These are phyloP conservation scores for Gallinago stenura DNA, from an alignment of 2,797 vertebrate species.

Conservation along the genomic window DNA sequence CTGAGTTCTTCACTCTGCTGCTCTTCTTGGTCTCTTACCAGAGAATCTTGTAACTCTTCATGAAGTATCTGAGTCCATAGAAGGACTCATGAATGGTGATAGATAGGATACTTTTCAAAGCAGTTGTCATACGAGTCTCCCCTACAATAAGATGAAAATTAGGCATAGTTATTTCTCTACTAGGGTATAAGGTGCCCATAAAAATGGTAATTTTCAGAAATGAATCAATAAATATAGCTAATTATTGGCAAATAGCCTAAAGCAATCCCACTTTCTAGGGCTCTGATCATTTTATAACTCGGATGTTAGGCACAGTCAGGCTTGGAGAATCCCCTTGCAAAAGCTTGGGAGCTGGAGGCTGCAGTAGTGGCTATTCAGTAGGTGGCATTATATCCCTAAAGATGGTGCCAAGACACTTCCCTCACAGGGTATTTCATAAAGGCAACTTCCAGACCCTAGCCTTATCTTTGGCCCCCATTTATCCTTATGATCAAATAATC, in stretches of 20 bases:
- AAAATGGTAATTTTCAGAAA: neutral
- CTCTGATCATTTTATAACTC: neutral
- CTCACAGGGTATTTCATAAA: neutral
- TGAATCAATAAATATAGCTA: neutral
- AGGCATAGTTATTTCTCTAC: neutral
- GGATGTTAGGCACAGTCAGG: neutral
- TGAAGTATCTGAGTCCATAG: neutral
- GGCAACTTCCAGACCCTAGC: neutral
- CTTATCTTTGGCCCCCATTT: neutral
- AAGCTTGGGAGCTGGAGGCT: neutral
- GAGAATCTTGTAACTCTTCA: neutral
- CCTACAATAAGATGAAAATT: neutral
- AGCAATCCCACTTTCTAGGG: neutral
- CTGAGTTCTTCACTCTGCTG: neutral
- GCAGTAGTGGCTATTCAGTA: slow-evolving; percentile 36
- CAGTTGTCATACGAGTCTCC: fast-evolving
- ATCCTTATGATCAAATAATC: neutral
- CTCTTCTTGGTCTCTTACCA: neutral
- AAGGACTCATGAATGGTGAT: neutral
- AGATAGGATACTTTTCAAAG: neutral
- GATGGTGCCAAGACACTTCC: neutral
- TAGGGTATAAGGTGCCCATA: neutral
- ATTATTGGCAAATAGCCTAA: neutral
- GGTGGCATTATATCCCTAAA: slow-evolving; percentile 55
- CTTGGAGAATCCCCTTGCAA: neutral